Base-by-base conservation (phyloP, 2,888 invertebrate genomes). In the Gnatocerus cornutus region DNA sequence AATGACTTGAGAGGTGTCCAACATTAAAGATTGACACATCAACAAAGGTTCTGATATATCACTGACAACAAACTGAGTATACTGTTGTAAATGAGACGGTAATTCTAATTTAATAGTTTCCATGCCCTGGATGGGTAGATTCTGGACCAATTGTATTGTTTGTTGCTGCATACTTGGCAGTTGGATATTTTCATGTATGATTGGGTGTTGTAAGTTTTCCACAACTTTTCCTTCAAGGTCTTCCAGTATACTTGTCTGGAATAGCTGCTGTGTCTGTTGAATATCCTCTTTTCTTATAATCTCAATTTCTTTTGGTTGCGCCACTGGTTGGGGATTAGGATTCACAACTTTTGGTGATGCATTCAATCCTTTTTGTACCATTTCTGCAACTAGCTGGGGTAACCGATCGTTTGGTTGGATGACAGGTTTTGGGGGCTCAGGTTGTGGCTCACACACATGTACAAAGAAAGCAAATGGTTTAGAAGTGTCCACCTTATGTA, bases 11-110 rank as follows among this genome's bases (percentile, higher is more conserved):
- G 80, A 73, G n/a, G 81, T 79, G 69, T 84, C 83, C 67, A 84
- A 81, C 78, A 83, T 78, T 33, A 83, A 75, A 5, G 82, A 82
- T 65, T 83, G 82, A 71, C 82, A 84, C 80, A 83, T 81, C 16
- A 83, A 69, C 30, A 83, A 73, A 12, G 82, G 81, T 63, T 83
- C 83, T 2, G 77, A 71, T 59, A 81, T 71, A 66, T 82, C 83
- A 69, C 79, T 79, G 4, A 83, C 78, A 55, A 82, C 76, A 53
- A 82, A 78, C 66, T 83, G 83, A 13, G 82, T 78, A 45, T 78
- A 79, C 43, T 75, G 71, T 9, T 66, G 72, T 14, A 75, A 46
- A 62, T 71, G 70, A 27, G 74, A 58, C 13, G 77, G 76, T 43
- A 79, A 72, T 69, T 81, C 79, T 14, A 82, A 65, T 71, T 81